Base-by-base conservation (phyloP, 2,888 invertebrate genomes). In the Seira sanloemensis region DNA sequence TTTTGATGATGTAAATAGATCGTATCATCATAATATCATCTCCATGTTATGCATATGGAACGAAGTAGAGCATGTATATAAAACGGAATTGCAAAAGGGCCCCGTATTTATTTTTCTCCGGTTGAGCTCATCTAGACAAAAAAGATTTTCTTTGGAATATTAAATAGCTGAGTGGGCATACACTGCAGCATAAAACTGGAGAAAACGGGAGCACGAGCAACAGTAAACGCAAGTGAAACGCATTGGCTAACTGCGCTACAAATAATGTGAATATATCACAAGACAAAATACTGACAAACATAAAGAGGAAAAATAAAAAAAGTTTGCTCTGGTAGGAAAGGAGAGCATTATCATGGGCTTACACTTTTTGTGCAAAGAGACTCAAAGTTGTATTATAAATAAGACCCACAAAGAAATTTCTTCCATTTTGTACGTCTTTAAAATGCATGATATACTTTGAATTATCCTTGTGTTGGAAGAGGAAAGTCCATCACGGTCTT, bases 81-180 rank as follows among this genome's bases (percentile, higher is more conserved):
- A 37, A 37, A 37, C 37, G 37, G 12, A 37, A 50, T n/a, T 23
- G 26, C 54, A 67, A 73, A 66, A 72, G 54, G 50, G 50, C 50
- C 50, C 54, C 37, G 58, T 77, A 1, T 12, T 50, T 50, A n/a
- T 19, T 25, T 66, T 27, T 78, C 72, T 66, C 46, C 23, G 72
- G 50, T 72, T 78, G 19, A 80, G 68, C 74, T 74, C 74, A 80
- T 80, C 62, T 50, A 67, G 67, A 73, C 73, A 79, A 77, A 77
- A 19, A 71, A 80, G 67, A 80, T 68, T 80, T 74, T 80, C 74
- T 68, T 68, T 54, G 66, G 79, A 80, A 80, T 80, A 80, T 80
- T 80, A 80, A 80, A 80, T 74, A 80, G 79, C 78, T 78, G 66
- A 78, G 73, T 66, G 73, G 66, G 78, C 62, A 66, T n/a, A n/a